Base-by-base conservation (phyloP, 1,140 invertebrate species). In the Papilio glaucus region DNA sequence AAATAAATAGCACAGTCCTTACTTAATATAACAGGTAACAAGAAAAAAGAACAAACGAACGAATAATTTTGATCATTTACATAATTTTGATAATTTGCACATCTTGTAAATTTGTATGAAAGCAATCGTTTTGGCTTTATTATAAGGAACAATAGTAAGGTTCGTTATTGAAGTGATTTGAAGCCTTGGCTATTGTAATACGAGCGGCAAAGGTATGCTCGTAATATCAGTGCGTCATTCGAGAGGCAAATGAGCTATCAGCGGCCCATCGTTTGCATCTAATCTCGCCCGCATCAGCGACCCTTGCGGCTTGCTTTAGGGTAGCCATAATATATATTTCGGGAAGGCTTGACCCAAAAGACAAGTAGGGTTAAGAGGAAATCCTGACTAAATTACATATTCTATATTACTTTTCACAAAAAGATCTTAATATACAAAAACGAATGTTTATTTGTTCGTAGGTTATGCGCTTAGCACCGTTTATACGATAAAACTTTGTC, bases 161-260 rank as follows among this genome's bases (percentile, higher is more conserved):
- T 41, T 67, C 8, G 63, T 33, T 33, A 41, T 53, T 24, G 39
- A 45, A 67, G 38, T 67, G 38, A 67, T 67, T 67, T 24, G 18
- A 26, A 24, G 63, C 5, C 39, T 10, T 4, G 63, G 8, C 15
- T 42, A 24, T 45, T 45, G 38, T 24, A 26, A 67, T 26, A 39
- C 42, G 38, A 65, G 12, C 13, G 3, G 63, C 24, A 53, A 24
- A 53, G 49, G 63, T 42, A 63, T 29, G 45, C 12, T 33, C 8
- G 15, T 65, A 77, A 83, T 84, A 88, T 85, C 82, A 83, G 89
- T 84, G 84, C 77, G 83, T 90, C 87, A 86, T 89, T 88, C 87
- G 85, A 85, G 80, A 88, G 83, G 82, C 84, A 89, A 92, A 90
- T 89, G 86, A 90, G 90, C 88, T 83, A 88, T 89, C 87, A 88